Conservation (phyloP, 2,888 invertebrate species). For the Megastigmus dorsalis region DNA sequence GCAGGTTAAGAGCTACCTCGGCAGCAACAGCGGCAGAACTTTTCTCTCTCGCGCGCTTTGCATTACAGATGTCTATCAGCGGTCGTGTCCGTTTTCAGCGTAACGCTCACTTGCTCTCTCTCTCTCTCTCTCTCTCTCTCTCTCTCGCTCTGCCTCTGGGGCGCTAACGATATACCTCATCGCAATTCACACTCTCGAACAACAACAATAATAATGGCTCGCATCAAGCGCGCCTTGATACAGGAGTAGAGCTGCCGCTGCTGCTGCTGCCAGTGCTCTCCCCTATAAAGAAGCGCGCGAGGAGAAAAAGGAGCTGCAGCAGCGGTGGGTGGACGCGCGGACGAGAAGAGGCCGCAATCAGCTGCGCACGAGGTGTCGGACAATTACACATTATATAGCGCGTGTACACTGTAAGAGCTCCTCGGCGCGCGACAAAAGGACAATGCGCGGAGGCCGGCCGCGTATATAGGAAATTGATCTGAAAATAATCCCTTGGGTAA, state of each 20-base stretch:
- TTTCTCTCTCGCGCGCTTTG: slow-evolving; percentile 32
- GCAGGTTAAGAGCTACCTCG: slow-evolving; percentile 34
- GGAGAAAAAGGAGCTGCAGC: neutral
- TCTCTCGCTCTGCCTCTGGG: neutral
- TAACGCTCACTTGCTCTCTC: neutral
- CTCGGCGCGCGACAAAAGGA: neutral
- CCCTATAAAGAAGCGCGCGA: too few relatives aligned
- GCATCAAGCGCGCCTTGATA: too few relatives aligned
- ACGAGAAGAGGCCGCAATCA: slow-evolving; percentile 23
- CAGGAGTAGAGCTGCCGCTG: too few relatives aligned
- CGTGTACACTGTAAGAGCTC: too few relatives aligned
- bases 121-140: neutral
- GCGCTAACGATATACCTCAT: too few relatives aligned
- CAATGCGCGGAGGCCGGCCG: neutral
- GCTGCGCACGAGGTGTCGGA: neutral
- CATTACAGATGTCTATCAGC: slow-evolving; percentile 40
- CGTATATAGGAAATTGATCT: slow-evolving; percentile 44
- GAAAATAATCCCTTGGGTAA: slow-evolving; percentile 38
- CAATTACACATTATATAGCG: neutral
- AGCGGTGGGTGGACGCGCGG: neutral
- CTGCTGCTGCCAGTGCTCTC: too few relatives aligned
- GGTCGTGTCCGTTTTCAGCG: slow-evolving; percentile 28
- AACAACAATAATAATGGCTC: too few relatives aligned
- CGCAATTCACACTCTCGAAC: too few relatives aligned
- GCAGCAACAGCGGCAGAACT: neutral